A percentile compares a stretch with the other conserved stretches of the same genome.
Evolutionary conservation across 1,140 invertebrate genomes (phyloP).

Genomic region (Drosophila azteca): DNA sequence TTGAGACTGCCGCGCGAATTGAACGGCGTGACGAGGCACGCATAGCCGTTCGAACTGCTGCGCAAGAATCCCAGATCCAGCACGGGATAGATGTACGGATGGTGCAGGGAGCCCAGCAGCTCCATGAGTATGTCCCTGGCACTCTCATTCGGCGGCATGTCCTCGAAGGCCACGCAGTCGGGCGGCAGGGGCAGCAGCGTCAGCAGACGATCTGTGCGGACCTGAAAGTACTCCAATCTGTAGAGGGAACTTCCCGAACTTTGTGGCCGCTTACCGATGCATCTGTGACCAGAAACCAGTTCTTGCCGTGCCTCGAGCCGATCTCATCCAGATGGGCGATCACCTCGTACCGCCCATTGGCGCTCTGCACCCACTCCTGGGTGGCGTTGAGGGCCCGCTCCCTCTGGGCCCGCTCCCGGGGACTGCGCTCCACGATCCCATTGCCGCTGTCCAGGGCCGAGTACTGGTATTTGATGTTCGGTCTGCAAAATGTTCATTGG

Average conservation of each 20-base stretch:
- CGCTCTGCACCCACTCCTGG: slow-evolving; percentile 87
- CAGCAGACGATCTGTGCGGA: slow-evolving; percentile 90
- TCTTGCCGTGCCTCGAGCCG: slow-evolving; percentile 92
- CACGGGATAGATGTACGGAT: slow-evolving; percentile 95
- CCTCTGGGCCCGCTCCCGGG: slow-evolving; percentile 87
- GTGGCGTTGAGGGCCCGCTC: slow-evolving; percentile 87
- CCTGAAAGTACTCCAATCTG: slow-evolving; percentile 29
- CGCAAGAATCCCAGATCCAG: slow-evolving; percentile 90
- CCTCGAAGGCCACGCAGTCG: slow-evolving; percentile 85
- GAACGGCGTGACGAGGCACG: slow-evolving; percentile 91
- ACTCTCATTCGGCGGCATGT: slow-evolving; percentile 84
- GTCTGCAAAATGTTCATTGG: slow-evolving; percentile 50
- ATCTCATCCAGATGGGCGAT: slow-evolving; percentile 91
- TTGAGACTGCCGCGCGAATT: slow-evolving; percentile 93
- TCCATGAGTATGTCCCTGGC: slow-evolving; percentile 88
- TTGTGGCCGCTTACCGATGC: slow-evolving; percentile 59
- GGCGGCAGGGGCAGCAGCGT: slow-evolving; percentile 89
- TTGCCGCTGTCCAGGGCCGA: slow-evolving; percentile 87
- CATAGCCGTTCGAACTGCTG: slow-evolving; percentile 85
- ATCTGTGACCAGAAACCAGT: slow-evolving; percentile 95
- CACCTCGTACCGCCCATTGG: slow-evolving; percentile 88
- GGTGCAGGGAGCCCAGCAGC: slow-evolving; percentile 93
- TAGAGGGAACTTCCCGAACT: neutral
- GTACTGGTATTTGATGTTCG: slow-evolving; percentile 87
- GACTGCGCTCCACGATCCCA: slow-evolving; percentile 86